Evolutionary conservation across 64 coral and sea anemone genomes (phyloP), one percentile per base, ranked within the genome.

Genomic region (Montipora capricornis): DNA sequence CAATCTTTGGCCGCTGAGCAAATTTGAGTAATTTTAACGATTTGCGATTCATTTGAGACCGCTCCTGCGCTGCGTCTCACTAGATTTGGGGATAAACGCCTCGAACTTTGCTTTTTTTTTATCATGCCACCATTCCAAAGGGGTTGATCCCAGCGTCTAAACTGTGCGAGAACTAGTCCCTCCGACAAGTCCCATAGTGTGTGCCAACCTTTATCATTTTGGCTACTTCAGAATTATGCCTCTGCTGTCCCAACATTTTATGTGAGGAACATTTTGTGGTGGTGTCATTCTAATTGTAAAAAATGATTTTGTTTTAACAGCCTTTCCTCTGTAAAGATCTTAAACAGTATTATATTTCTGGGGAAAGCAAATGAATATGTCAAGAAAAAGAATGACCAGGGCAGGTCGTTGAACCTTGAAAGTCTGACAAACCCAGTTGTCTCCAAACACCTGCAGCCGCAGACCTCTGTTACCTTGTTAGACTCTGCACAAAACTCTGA

Each of bases 281-380:
- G 37, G 15, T 15, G 4, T 16, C 19, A n/a, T 58, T 20, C 7
- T 9, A 16, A 49, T n/a, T 6, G 60, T 37, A 37, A 37, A 37
- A 37, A 37, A 52, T 5, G 49, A 16, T 80, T 77, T 45, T 77
- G 2, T 94, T 5, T 73, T 66, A 67, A 12, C 73, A 98, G 97
- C 59, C 84, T 98, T 7, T 87, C 87, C 8, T 94, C 97, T 8
- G 77, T 98, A 2, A 98, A 98, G 78, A 87, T 98, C 20, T 86
- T 98, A 68, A 98, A 98, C 92, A 98, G 97, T 79, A 98, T 98
- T 8, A 80, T 98, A 14, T 96, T 98, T 49, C 92, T 98, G 57
- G 97, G 97, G n/a, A 96, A 96, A 80, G 94, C 97, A 1, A 76
- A 89, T 71, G 87, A 95, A 45, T 96, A 96, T 52, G 91, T 95